Base-by-base conservation (phyloP, 2,888 invertebrate species). In the Globia sparganii region DNA sequence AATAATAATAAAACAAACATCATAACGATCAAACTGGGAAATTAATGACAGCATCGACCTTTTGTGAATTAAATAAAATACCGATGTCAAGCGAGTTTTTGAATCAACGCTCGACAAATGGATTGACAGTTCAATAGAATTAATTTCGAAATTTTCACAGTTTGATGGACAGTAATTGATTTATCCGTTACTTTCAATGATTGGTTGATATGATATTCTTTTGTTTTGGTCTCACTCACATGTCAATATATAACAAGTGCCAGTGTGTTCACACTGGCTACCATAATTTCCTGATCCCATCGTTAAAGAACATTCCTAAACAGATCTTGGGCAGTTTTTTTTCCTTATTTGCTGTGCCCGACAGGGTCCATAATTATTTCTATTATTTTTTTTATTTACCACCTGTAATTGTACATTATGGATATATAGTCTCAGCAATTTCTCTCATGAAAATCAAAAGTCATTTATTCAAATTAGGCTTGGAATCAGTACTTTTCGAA, bases 1-100 rank as follows among this genome's bases (percentile, higher is more conserved):
- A 8, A 73, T 56, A n/a, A 21, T 40, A 40, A 31, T 56, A 72
- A 83, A 68, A 83, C 46, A 83, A 53, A 64, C n/a, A 61, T n/a
- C 2, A 15, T 40, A 56, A 65, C 59, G 37, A 56, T 64, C 9
- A 28, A 46, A 61, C 58, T 40, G 84, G 64, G 65, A 79, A 61
- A 84, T 72, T 0, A 46, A 64, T 53, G 18, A 31, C 34, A 49
- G 5, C 31, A 28, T 15, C 18, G 3, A 72, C 25, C 13, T 15
- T 43, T 37, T 43, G 15, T 5, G 28, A 56, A 34, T 56, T 0
- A 46, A 74, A 74, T 66, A 58, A 65, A 13, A 13, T 58, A 28
- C 15, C 31, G 31, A 65, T 40, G 8, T 34, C 49, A 58, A 65
- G 25, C 34, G 37, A 65, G 5, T 69, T 72, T 78, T 65, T 49